Percentiles rank a stretch among this genome's conserved stretches.
phyloP scores from a whole-genome alignment of 2,888 invertebrate species.

The Elmis aenea region DNA sequence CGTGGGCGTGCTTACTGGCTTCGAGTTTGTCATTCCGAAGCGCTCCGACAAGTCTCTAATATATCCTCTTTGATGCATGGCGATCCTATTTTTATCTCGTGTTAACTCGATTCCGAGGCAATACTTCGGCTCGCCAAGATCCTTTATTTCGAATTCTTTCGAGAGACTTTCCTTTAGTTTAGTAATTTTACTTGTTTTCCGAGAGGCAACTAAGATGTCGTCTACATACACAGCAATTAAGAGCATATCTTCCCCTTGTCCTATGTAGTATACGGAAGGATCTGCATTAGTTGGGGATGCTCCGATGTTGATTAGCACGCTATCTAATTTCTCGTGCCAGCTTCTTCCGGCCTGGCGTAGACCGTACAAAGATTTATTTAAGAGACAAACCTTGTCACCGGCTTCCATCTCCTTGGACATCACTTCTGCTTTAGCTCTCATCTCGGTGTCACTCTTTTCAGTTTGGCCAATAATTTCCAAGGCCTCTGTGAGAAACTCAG shows the following conservation, averaged over 20 bases:
- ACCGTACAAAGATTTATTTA: no score
- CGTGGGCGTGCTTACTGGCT: no score
- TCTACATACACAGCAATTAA: slow-evolving; percentile 11
- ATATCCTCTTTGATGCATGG: no score
- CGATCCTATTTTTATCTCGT: no score
- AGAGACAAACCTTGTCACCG: no score
- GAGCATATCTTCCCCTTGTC: slow-evolving; percentile 4
- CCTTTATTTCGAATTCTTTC: no score
- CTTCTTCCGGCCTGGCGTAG: slow-evolving; percentile 19
- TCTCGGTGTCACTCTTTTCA: slow-evolving; percentile 2
- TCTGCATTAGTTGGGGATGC: slow-evolving; percentile 10
- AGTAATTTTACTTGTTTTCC: no score
- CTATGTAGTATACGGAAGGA: slow-evolving; percentile 9
- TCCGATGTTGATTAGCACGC: slow-evolving; percentile 6
- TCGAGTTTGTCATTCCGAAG: no score
- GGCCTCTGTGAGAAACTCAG: slow-evolving; percentile 7
- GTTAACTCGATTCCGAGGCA: no score
- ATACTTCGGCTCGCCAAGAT: no score
- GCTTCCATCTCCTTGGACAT: slow-evolving; percentile 13
- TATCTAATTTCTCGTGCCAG: slow-evolving; percentile 18
- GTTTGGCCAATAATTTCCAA: slow-evolving; percentile 3
- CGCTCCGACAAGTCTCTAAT: no score
- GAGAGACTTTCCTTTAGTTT: no score
- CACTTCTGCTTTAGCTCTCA: slow-evolving; percentile 6
- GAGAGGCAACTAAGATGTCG: slow-evolving; percentile 10